phyloP scores from a whole-genome alignment of 2,888 invertebrate genomes.

The Sycophila texana region DNA sequence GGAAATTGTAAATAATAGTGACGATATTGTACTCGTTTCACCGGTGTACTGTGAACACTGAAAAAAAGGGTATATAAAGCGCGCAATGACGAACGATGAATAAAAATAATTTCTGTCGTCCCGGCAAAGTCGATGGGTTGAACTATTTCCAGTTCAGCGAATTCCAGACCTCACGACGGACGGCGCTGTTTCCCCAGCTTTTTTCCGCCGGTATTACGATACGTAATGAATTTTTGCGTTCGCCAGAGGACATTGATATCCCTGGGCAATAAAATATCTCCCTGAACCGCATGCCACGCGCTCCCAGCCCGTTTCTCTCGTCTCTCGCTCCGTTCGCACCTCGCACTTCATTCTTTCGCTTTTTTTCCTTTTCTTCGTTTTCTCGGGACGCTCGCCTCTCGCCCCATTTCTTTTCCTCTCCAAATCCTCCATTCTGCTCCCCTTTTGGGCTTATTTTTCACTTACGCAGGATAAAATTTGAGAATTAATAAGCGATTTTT shows the following conservation, averaged over 20 bases:
- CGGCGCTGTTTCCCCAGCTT: neutral
- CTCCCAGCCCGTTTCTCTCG: slow-evolving; percentile 28
- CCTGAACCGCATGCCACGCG: slow-evolving; percentile 46
- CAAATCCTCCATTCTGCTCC: neutral
- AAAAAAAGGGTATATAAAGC: too few species aligned
- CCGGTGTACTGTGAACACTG: too few species aligned
- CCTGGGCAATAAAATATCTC: slow-evolving; percentile 57
- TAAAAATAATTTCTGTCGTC: too few species aligned
- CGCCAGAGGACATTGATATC: slow-evolving; percentile 54
- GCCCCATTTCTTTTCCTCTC: neutral
- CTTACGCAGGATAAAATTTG: too few species aligned
- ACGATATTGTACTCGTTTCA: too few species aligned
- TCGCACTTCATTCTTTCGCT: slow-evolving; percentile 1
- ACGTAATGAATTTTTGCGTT: slow-evolving; percentile 52
- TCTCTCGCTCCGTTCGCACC: slow-evolving; percentile 28
- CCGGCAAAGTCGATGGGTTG: too few species aligned
- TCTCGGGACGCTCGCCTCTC: neutral
- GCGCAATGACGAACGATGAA: too few species aligned
- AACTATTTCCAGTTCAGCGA: slow-evolving; percentile 42
- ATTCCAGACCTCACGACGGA: slow-evolving; percentile 21
- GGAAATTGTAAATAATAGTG: too few species aligned
- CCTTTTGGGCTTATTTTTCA: too few species aligned
- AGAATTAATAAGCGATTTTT: neutral
- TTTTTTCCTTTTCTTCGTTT: slow-evolving; percentile 18
- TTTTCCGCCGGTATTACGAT: slow-evolving; percentile 27